Evolutionary conservation across 2,113 vertebrate species (phyloP), one percentile per base, ranked within the genome.

Genomic region (Mugil cephalus): DNA sequence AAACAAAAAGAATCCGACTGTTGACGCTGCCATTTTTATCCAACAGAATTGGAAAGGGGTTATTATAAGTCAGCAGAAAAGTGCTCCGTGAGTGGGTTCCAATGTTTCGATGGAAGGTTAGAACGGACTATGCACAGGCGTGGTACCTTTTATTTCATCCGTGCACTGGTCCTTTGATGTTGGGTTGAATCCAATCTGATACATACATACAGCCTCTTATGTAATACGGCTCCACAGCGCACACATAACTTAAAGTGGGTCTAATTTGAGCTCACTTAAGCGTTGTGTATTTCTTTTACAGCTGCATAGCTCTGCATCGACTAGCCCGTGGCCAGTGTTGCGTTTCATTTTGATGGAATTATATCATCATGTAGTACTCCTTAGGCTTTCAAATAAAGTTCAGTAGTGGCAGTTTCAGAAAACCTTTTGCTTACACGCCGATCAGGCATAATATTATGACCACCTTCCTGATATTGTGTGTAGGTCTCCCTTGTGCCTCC

Each of bases 111-210:
- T 50, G 46, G 38, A 35, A 51, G 35, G 21, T 36, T 7, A 46
- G 65, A 46, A 36, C 15, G 42, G 8, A 34, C 19, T 18, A 8
- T 54, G 34, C 42, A 68, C 34, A 40, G 38, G 66, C 17, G 9
- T 58, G 15, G 36, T 10, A 61, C 30, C 14, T 66, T 40, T 48
- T n/a, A 34, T 56, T 59, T 65, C 1, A 39, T 54, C 9, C 10
- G 40, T 47, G 45, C 21, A 53, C 13, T n/a, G 8, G n/a, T 47
- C 51, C 40, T 77, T 62, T 69, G 36, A 68, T 36, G 17, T 52
- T 46, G 12, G 17, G 10, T 36, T 59, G n/a, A 68, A 50, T 54
- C 56, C 9, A 66, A 40, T 74, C 64, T 8, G 11, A 62, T 69
- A 17, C 14, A 45, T 69, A 17, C 14, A 45, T 61, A 30, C 11